Percentiles rank a stretch among this genome's conserved stretches.
Evolutionary conservation across 2,113 vertebrate genomes (phyloP).

Genomic region (Lepus timidus): DNA sequence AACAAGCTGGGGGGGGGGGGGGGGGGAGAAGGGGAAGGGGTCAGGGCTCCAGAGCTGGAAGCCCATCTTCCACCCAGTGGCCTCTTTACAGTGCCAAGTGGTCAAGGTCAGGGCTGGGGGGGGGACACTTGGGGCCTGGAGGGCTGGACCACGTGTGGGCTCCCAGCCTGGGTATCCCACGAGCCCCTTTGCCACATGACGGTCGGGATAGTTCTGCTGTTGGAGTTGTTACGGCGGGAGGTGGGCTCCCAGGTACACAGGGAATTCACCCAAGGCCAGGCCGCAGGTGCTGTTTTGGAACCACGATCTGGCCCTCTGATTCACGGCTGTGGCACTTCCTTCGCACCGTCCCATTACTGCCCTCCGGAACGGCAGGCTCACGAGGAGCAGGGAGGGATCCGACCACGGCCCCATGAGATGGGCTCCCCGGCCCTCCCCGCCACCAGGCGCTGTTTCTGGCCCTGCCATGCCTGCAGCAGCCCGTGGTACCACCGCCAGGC

Average conservation of each 20-base stretch:
- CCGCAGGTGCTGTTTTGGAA: background rate
- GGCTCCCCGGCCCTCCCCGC: background rate
- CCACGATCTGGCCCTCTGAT: background rate
- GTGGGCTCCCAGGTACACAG: background rate
- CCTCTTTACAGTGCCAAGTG: background rate
- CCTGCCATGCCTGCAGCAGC: accelerated
- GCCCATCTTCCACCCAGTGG: accelerated
- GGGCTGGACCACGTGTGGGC: accelerated
- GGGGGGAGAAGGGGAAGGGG: background rate
- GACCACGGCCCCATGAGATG: background rate
- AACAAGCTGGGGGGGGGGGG: background rate
- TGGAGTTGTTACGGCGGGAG: background rate
- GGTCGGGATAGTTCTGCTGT: no score
- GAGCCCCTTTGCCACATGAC: accelerated
- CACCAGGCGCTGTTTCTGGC: background rate
- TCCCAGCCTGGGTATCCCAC: accelerated
- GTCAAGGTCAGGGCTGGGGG: accelerated
- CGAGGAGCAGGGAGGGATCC: background rate
- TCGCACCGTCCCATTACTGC: background rate
- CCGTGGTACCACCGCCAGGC: accelerated
- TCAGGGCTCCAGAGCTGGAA: background rate
- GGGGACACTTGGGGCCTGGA: background rate
- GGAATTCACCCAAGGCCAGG: background rate
- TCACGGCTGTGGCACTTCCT: background rate
- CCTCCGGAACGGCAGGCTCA: background rate